phyloP scores from a whole-genome alignment of 2,888 invertebrate species.

The Cerastis rubricosa region DNA sequence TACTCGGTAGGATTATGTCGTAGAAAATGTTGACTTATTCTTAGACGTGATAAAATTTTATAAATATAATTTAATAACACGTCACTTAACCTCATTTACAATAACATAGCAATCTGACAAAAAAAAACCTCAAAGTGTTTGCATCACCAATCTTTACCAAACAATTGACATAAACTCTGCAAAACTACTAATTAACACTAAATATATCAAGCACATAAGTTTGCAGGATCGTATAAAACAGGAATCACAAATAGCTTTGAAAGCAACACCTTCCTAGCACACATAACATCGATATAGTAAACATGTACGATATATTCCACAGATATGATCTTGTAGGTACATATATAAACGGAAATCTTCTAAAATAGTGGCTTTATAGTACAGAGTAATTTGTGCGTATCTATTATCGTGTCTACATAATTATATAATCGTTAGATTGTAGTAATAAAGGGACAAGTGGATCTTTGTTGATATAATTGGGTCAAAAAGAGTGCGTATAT shows the following conservation, averaged over 20 bases:
- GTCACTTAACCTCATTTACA: not conserved
- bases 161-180: constrained; percentile 24
- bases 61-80: not conserved
- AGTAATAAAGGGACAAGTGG: constrained; percentile 44
- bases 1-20: not conserved
- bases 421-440: constrained; percentile 42
- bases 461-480: not conserved
- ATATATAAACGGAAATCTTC: constrained; percentile 68
- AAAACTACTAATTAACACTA: constrained; percentile 24
- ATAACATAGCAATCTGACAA: not conserved
- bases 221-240: constrained; percentile 67
- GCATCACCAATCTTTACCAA: constrained; percentile 30
- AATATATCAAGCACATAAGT: constrained; percentile 38
- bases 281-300: constrained; percentile 70
- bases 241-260: constrained; percentile 65
- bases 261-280: constrained; percentile 76
- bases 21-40: not conserved
- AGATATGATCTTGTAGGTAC: constrained; percentile 54
- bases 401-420: constrained; percentile 82
- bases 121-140: not conserved
- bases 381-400: constrained; percentile 84
- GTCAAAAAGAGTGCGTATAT: not conserved
- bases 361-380: constrained; percentile 72
- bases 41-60: not conserved
- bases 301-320: constrained; percentile 53